phyloP scores from a whole-genome alignment of 1,140 invertebrate species.

The Bombus pascuorum region DNA sequence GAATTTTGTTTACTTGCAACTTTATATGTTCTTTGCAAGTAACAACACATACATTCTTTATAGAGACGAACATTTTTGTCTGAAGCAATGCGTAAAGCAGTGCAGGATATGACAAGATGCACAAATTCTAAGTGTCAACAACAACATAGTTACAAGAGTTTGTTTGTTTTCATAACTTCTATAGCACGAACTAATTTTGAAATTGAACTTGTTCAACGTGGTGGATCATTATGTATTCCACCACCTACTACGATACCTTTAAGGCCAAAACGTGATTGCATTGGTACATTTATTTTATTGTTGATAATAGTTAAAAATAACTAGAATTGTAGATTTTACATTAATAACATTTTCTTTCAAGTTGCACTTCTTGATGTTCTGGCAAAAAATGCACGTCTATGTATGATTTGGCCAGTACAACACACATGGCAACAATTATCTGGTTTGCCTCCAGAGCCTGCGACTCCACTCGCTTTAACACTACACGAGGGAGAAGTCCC shows the following conservation, averaged over 20 bases:
- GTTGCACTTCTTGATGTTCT: conserved; percentile 95
- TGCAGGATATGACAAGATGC: conserved; percentile 95
- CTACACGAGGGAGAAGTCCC: conserved; percentile 88
- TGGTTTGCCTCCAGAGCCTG: conserved; percentile 79
- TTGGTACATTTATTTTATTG: conserved; percentile 84
- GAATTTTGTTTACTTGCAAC: background rate
- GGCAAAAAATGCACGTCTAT: conserved; percentile 89
- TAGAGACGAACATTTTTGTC: conserved; percentile 86
- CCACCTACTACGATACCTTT: conserved; percentile 84
- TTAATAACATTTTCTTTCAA: conserved; percentile 76
- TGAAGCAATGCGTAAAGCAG: conserved; percentile 92
- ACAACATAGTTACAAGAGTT: conserved; percentile 85
- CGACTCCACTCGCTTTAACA: conserved; percentile 76
- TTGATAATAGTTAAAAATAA: background rate
- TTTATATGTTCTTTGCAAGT: conserved; percentile 10
- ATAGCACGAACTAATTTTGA: conserved; percentile 96
- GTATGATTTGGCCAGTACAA: conserved; percentile 87
- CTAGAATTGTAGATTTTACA: background rate
- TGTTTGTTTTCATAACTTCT: conserved; percentile 95
- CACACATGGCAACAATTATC: conserved; percentile 86
- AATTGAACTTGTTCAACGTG: conserved; percentile 93
- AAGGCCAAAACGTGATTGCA: conserved; percentile 92
- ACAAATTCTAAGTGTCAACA: conserved; percentile 87
- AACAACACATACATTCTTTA: conserved; percentile 18
- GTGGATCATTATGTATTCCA: conserved; percentile 87